Conservation (phyloP, 37 sponge, comb jelly and placozoan genomes). For the Eunapius fragilis region DNA sequence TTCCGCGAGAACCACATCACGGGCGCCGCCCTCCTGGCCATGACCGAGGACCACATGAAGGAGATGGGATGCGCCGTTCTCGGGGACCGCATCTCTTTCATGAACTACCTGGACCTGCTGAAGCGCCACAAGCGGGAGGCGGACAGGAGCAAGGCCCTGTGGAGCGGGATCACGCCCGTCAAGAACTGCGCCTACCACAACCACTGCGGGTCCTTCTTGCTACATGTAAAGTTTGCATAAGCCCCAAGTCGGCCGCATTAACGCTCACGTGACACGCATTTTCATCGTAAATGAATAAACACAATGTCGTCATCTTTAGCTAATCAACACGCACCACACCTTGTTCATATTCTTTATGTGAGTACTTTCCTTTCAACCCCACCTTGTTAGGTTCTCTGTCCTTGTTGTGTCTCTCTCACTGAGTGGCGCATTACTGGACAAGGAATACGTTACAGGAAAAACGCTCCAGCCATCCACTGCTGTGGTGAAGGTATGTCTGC, state of each 20-base stretch:
- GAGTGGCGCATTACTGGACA: constrained; percentile 90
- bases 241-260: too few relatives aligned
- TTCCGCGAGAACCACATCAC: constrained; percentile 68
- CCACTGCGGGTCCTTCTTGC: constrained; percentile 59
- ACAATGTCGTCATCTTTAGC: too few relatives aligned
- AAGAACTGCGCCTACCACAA: constrained; percentile 71
- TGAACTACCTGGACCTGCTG: constrained; percentile 81
- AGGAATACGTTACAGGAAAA: constrained; percentile 85
- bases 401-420: constrained; percentile 73
- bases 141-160: constrained; percentile 75
- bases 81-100: constrained; percentile 76
- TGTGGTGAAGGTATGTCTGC: constrained; percentile 69
- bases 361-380: background rate
- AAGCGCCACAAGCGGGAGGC: constrained; percentile 89
- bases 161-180: constrained; percentile 81
- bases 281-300: too few relatives aligned
- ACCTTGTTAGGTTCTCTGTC: constrained; percentile 48
- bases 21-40: constrained; percentile 69
- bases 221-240: constrained; percentile 49
- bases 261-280: too few relatives aligned
- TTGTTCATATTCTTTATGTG: too few relatives aligned
- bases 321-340: background rate
- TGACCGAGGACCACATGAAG: constrained; percentile 69
- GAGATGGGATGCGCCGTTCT: constrained; percentile 65
- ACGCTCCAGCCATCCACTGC: constrained; percentile 72